These are phyloP conservation scores for Darevskia mixta DNA, from an alignment of 2,797 vertebrate species.

Conservation along the genomic window DNA sequence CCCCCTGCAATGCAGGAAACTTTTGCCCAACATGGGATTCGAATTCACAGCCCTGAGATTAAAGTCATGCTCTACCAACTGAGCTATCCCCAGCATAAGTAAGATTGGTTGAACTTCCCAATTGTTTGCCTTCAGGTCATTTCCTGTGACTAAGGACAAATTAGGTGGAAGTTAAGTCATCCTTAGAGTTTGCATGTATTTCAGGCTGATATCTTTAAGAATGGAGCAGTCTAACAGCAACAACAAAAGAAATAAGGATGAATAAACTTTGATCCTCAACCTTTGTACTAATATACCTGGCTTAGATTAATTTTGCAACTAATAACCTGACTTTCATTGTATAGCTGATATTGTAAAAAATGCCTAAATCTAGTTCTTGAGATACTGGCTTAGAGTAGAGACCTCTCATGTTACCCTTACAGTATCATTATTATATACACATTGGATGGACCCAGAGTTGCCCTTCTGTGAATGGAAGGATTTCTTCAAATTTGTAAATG, in stretches of 20 bases:
- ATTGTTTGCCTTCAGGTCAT: not conserved
- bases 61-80: no score
- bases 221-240: not conserved
- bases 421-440: not conserved
- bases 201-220: no score
- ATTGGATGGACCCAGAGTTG: not conserved
- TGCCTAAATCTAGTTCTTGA: not conserved
- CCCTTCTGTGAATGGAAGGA: not conserved
- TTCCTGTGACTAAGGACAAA: not conserved
- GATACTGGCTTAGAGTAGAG: not conserved
- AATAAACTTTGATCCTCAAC: not conserved
- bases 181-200: not conserved
- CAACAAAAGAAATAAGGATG: not conserved
- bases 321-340: not conserved
- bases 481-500: not conserved
- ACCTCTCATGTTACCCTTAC: not conserved
- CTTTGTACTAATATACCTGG: not conserved
- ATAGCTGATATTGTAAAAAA: not conserved
- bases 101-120: not conserved
- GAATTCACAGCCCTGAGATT: no score
- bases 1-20: no score
- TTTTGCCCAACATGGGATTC: no score
- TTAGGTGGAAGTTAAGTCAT: not conserved
- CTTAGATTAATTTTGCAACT: not conserved
- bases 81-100: not conserved